phyloP scores from a whole-genome alignment of 2,113 vertebrate species.

The Psettodes erumei region DNA sequence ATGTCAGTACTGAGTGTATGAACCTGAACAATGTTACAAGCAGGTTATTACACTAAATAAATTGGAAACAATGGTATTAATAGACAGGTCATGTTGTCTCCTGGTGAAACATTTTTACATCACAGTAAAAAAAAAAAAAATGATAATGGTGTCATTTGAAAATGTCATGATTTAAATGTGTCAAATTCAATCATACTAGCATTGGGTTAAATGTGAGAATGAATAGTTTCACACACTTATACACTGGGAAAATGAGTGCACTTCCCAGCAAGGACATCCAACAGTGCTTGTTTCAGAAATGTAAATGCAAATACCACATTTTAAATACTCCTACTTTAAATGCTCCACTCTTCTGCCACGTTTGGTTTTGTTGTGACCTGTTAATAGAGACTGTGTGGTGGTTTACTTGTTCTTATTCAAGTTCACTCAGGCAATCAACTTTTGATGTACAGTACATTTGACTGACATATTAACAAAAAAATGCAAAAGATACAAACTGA shows the following conservation, averaged over 20 bases:
- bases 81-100: constrained; percentile 1
- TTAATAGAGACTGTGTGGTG: constrained; percentile 20
- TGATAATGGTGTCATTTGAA: constrained; percentile 6
- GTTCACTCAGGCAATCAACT: constrained; percentile 55
- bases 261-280: not conserved
- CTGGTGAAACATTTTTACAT: constrained; percentile 15
- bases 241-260: not conserved
- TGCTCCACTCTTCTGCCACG: constrained; percentile 8
- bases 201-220: not conserved
- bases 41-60: constrained; percentile 20
- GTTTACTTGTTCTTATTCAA: constrained; percentile 55
- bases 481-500: constrained; percentile 11
- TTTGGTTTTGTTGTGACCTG: constrained; percentile 39
- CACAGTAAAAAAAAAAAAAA: constrained; percentile 10
- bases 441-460: constrained; percentile 32
- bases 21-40: constrained; percentile 28
- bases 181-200: not conserved
- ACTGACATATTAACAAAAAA: constrained; percentile 16
- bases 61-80: constrained; percentile 6
- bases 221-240: not conserved
- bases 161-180: not conserved
- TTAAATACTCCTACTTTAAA: no score
- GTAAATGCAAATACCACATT: constrained; percentile 5
- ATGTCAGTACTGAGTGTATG: constrained; percentile 34
- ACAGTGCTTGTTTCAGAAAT: constrained; percentile 10